Evolutionary conservation across 2,113 vertebrate species (phyloP).

Genomic region (Passer montanus): DNA sequence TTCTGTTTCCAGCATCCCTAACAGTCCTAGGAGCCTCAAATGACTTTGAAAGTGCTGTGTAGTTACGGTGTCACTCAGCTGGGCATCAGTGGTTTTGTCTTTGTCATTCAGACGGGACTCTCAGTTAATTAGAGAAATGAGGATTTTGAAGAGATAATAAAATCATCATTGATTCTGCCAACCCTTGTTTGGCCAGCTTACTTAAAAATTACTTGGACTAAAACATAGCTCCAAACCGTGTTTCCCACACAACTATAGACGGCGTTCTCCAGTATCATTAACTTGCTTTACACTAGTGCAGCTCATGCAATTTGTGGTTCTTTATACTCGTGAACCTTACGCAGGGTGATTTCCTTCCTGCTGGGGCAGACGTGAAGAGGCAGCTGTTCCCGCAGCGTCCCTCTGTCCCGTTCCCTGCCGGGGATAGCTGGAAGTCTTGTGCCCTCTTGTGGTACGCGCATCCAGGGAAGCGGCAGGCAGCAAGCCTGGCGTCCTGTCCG

Average conservation of each 20-base stretch:
- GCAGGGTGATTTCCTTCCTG: neutral
- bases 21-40: neutral
- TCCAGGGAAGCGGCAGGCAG: neutral
- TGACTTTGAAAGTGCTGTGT: neutral
- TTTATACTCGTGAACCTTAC: neutral
- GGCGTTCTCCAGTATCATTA: neutral
- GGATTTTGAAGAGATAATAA: neutral
- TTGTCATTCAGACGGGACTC: neutral
- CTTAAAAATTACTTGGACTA: neutral
- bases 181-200: neutral
- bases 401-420: fast-evolving
- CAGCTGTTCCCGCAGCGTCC: neutral
- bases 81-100: neutral
- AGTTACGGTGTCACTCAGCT: neutral
- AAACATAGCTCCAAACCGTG: neutral
- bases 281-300: neutral
- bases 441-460: conserved; percentile 45
- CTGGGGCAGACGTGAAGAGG: neutral
- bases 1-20: neutral
- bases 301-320: neutral
- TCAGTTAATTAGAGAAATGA: neutral
- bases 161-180: neutral
- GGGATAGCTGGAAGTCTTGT: neutral
- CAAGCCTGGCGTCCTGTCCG: fast-evolving
- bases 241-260: neutral